Percentiles rank a stretch among this genome's conserved stretches.
phyloP scores from a whole-genome alignment of 2,797 vertebrate genomes.

The Alauda arvensis region DNA sequence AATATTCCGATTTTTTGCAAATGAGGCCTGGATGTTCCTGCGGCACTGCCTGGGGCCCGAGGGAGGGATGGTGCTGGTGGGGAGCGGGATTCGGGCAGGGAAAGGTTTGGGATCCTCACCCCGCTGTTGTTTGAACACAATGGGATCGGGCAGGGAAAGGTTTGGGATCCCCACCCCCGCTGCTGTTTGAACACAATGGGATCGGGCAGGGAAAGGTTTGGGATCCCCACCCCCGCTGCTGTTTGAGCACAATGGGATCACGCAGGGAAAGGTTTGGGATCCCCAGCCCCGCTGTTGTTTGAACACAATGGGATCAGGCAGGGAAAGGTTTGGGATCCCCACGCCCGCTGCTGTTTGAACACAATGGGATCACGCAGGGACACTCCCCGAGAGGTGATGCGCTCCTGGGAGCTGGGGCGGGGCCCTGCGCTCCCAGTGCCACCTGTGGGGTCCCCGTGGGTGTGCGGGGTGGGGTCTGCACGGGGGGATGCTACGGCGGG shows the following conservation, averaged over 20 bases:
- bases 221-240: background rate
- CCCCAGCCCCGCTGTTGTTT: background rate
- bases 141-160: background rate
- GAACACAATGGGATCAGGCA: too few relatives aligned
- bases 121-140: background rate
- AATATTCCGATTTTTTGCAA: background rate
- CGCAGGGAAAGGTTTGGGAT: background rate
- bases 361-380: rapidly evolving
- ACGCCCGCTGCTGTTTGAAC: background rate
- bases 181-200: background rate
- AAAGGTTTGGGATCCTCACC: background rate
- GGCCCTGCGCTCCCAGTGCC: background rate
- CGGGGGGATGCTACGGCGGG: background rate
- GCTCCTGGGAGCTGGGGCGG: background rate
- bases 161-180: background rate
- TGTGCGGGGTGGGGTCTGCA: background rate
- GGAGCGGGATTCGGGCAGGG: rapidly evolving
- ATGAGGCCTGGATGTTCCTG: background rate
- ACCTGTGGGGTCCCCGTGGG: background rate
- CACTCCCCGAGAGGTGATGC: background rate
- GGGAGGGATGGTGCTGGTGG: background rate
- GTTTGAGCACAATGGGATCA: background rate
- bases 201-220: background rate
- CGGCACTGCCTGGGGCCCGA: background rate
- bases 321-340: background rate